Percentiles rank a stretch among this genome's conserved stretches.
phyloP scores from a whole-genome alignment of 2,113 vertebrate species.

The Dicrurus megarhynchus region DNA sequence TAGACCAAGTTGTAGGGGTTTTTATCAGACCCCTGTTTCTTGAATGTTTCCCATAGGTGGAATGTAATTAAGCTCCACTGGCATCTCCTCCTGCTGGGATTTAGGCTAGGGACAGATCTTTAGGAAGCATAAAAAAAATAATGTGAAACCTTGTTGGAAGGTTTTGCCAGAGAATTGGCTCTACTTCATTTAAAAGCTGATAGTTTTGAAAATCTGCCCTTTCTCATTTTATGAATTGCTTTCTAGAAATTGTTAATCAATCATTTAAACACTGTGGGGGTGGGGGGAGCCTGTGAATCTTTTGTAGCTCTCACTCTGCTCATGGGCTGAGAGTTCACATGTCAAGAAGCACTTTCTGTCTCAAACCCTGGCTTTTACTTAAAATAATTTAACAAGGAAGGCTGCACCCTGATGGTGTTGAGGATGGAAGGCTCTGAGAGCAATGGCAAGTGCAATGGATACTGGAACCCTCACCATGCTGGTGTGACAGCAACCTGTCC shows the following conservation, averaged over 20 bases:
- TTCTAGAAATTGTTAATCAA: slow-evolving; percentile 50
- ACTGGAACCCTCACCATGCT: rapidly evolving
- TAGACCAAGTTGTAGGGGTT: not conserved
- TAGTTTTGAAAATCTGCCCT: slow-evolving; percentile 37
- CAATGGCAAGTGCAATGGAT: not conserved
- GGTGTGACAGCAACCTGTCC: not conserved
- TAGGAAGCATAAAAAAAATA: slow-evolving; percentile 49
- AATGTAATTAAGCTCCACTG: slow-evolving; percentile 70
- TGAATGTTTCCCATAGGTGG: slow-evolving; percentile 59
- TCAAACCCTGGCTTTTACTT: not conserved
- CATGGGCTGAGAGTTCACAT: not conserved
- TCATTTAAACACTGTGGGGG: not conserved
- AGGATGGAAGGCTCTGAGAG: not conserved
- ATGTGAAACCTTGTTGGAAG: slow-evolving; percentile 40
- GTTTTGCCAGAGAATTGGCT: slow-evolving; percentile 9
- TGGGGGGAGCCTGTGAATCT: not conserved
- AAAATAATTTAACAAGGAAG: not conserved
- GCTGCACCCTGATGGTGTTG: rapidly evolving
- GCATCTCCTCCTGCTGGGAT: slow-evolving; percentile 59
- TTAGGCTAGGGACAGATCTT: slow-evolving; percentile 52
- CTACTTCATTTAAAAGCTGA: slow-evolving; percentile 35
- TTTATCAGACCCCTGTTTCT: slow-evolving; percentile 51
- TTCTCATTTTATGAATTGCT: slow-evolving; percentile 6
- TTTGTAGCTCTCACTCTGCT: not conserved
- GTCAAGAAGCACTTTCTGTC: not conserved